Evolutionary conservation across 2,888 invertebrate species (phyloP).

Genomic region (Xestia ashworthii): DNA sequence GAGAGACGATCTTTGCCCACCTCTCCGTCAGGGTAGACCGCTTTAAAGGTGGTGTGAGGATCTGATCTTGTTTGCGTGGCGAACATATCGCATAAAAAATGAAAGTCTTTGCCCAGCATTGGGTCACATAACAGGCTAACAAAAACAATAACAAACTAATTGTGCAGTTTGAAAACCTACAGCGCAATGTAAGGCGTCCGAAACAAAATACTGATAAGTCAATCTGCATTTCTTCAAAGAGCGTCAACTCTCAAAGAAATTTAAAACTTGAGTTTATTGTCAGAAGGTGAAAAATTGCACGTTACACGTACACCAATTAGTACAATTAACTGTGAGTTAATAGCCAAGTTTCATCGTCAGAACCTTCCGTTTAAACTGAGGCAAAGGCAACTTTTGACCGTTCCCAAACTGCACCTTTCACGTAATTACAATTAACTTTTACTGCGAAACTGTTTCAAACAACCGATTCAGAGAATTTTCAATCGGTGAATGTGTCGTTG

Average conservation of each 20-base stretch:
- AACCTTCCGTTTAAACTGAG: constrained; percentile 5
- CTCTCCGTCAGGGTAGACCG: too few relatives aligned
- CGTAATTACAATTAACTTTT: constrained; percentile 46
- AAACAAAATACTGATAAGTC: background rate
- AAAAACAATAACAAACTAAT: background rate
- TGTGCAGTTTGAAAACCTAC: background rate
- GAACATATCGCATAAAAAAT: too few relatives aligned
- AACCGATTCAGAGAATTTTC: constrained; percentile 19
- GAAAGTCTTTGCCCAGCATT: too few relatives aligned
- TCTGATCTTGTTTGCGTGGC: too few relatives aligned
- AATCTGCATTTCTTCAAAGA: background rate
- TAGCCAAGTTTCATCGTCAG: too few relatives aligned
- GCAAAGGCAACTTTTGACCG: constrained; percentile 26
- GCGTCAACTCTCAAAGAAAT: too few relatives aligned
- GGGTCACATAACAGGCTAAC: background rate
- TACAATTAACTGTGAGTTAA: constrained; percentile 26
- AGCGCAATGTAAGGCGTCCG: background rate
- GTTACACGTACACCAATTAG: too few relatives aligned
- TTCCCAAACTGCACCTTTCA: constrained; percentile 39
- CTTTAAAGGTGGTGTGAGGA: too few relatives aligned
- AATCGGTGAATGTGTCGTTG: background rate
- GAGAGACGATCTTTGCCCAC: too few relatives aligned
- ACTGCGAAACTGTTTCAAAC: constrained; percentile 19
- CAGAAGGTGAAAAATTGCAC: constrained; percentile 31
- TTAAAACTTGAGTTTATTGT: constrained; percentile 3